phyloP scores from a whole-genome alignment of 2,113 vertebrate species.

The Pelusios castaneus region DNA sequence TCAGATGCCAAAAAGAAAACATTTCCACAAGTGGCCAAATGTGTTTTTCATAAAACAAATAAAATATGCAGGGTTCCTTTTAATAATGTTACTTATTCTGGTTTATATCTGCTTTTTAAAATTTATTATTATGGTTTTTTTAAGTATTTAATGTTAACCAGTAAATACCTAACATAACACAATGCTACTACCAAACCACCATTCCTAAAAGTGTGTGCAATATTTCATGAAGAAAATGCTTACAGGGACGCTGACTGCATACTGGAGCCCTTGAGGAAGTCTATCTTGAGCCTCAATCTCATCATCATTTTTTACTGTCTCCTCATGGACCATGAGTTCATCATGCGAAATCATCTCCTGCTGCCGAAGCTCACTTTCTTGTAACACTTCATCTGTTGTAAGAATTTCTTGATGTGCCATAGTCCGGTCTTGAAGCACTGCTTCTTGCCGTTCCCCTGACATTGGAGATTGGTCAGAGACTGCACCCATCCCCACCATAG shows the following conservation, averaged over 20 bases:
- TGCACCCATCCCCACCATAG: conserved; percentile 83
- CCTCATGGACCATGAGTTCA: conserved; percentile 97
- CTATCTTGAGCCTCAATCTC: conserved; percentile 88
- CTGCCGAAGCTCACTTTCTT: conserved; percentile 86
- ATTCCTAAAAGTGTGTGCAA: conserved; percentile 53
- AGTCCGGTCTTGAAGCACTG: conserved; percentile 89
- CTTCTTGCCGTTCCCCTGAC: conserved; percentile 80
- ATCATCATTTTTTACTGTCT: conserved; percentile 91
- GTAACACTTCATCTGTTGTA: conserved; percentile 87
- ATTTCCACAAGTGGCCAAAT: conserved; percentile 37
- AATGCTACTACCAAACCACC: conserved; percentile 52
- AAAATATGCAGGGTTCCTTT: conserved; percentile 42
- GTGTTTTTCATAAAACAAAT: neutral
- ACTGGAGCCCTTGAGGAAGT: conserved; percentile 92
- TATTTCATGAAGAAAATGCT: conserved; percentile 78
- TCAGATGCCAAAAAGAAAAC: conserved; percentile 55
- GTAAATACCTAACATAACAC: conserved; percentile 66
- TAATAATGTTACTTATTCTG: conserved; percentile 34
- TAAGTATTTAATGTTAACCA: conserved; percentile 40
- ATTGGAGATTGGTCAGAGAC: conserved; percentile 80
- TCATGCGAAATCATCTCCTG: conserved; percentile 95
- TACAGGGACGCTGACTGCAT: conserved; percentile 93
- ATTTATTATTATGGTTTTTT: conserved; percentile 28
- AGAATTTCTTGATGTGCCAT: conserved; percentile 91
- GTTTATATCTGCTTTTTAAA: conserved; percentile 50